A percentile compares a stretch with the other conserved stretches of the same genome.
Evolutionary conservation across 2,797 vertebrate genomes (phyloP).

Genomic region (Streptopelia turtur): DNA sequence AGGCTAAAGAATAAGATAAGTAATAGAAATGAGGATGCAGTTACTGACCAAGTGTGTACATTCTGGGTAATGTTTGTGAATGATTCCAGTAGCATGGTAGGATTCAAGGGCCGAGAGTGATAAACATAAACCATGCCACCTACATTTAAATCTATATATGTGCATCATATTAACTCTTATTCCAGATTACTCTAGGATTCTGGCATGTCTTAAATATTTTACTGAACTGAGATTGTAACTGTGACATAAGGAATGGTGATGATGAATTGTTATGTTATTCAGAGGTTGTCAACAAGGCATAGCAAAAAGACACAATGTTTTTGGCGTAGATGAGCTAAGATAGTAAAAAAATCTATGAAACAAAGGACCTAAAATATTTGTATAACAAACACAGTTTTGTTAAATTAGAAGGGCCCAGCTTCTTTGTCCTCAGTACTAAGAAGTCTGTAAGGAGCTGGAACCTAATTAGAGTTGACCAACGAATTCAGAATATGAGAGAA

Average conservation of each 20-base stretch:
- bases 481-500: not conserved
- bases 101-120: not conserved
- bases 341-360: not conserved
- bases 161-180: not conserved
- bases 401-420: not conserved
- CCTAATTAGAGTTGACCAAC: not conserved
- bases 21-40: not conserved
- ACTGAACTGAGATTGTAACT: not conserved
- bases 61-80: not conserved
- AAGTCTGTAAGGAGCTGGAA: not conserved
- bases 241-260: not conserved
- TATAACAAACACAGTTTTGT: not conserved
- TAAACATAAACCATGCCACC: not conserved
- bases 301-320: not conserved
- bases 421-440: not conserved
- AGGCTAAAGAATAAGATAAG: not conserved
- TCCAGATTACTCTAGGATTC: not conserved
- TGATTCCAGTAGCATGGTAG: not conserved
- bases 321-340: not conserved
- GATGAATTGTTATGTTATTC: not conserved
- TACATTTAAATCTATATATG: not conserved
- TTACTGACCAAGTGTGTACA: not conserved
- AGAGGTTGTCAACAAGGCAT: not conserved
- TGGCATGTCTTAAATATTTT: not conserved
- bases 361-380: not conserved